phyloP scores from a whole-genome alignment of 2,888 invertebrate species.

The Tetranychus truncatus region DNA sequence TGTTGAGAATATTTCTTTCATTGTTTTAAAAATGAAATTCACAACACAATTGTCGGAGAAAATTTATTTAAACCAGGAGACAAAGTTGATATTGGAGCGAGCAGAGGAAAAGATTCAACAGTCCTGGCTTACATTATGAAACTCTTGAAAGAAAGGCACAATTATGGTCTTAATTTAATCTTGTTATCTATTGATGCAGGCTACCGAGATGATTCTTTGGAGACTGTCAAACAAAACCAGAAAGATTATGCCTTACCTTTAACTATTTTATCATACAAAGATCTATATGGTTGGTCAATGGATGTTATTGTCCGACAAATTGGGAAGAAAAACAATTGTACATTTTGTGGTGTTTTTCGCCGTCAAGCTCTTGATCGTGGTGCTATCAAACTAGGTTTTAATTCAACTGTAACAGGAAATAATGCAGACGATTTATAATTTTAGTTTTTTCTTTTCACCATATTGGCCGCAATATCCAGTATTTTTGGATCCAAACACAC shows the following conservation, averaged over 20 bases:
- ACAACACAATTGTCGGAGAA: constrained; percentile 64
- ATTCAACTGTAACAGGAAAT: constrained; percentile 81
- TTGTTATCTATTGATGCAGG: constrained; percentile 93
- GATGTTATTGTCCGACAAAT: constrained; percentile 71
- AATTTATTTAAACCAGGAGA: constrained; percentile 62
- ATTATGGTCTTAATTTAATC: constrained; percentile 72
- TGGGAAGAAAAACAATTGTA: constrained; percentile 84
- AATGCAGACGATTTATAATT: constrained; percentile 93
- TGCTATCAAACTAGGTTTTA: constrained; percentile 63
- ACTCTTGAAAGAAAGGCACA: constrained; percentile 65
- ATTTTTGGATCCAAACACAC: no score
- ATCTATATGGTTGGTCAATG: constrained; percentile 98
- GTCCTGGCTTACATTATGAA: constrained; percentile 86
- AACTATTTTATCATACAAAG: constrained; percentile 81
- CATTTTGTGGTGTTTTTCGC: constrained; percentile 62
- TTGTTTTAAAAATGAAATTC: constrained; percentile 85
- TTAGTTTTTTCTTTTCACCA: no score
- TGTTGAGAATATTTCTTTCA: constrained; percentile 86
- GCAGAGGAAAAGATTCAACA: constrained; percentile 62
- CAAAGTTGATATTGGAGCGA: constrained; percentile 74
- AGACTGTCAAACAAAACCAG: constrained; percentile 78
- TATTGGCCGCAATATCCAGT: constrained; percentile 58
- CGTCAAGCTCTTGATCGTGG: constrained; percentile 81
- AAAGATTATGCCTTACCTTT: constrained; percentile 81
- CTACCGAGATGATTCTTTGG: constrained; percentile 41